These are phyloP conservation scores for Ceratosolen fusciceps DNA, from an alignment of 1,140 invertebrate species.

Conservation along the genomic window DNA sequence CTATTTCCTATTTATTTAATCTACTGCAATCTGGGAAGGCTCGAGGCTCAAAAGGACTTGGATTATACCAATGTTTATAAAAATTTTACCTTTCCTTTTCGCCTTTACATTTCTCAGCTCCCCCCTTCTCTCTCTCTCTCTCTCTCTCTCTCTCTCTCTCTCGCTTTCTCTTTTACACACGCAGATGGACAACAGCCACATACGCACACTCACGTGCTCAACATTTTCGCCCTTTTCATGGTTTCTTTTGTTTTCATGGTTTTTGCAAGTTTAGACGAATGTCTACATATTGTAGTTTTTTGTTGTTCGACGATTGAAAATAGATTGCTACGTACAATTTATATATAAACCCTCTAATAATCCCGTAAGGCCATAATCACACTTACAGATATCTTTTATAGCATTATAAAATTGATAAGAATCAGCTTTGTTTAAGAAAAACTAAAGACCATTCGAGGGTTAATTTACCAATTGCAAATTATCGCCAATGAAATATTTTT, in stretches of 20 bases:
- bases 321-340: not conserved
- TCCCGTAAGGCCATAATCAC: not conserved
- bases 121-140: not conserved
- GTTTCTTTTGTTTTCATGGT: not conserved
- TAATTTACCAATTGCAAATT: not conserved
- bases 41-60: not conserved
- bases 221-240: too few species aligned
- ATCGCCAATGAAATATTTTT: not conserved
- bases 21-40: too few species aligned
- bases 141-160: too few species aligned
- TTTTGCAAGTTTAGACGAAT: not conserved
- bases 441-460: slow-evolving; percentile 12
- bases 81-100: not conserved
- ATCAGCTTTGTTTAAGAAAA: not conserved
- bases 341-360: slow-evolving; percentile 22
- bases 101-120: not conserved
- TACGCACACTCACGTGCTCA: too few species aligned
- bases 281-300: not conserved
- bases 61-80: not conserved
- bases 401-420: not conserved
- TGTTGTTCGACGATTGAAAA: not conserved
- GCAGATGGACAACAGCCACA: too few species aligned
- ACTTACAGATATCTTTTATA: not conserved
- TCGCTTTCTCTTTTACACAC: not conserved
- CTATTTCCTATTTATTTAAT: slow-evolving; percentile 1